Evolutionary conservation across 2,888 invertebrate genomes (phyloP).

Genomic region (Stenchaetothrips biformis): DNA sequence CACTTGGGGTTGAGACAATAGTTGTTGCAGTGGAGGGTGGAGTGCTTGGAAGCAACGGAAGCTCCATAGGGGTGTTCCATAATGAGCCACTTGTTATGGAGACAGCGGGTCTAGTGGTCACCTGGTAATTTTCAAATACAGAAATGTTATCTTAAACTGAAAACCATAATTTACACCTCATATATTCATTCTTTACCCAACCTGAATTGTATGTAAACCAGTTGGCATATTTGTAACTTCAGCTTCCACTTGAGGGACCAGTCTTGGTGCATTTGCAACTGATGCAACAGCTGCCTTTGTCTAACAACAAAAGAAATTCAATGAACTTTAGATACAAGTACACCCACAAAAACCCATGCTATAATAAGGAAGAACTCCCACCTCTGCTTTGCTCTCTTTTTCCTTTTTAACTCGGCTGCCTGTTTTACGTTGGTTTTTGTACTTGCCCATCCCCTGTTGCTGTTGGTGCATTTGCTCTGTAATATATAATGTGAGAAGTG

Average conservation of each 20-base stretch:
- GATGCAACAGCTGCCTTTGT: background rate
- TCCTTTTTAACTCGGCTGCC: background rate
- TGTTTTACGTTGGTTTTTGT: constrained; percentile 40
- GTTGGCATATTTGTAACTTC: constrained; percentile 8
- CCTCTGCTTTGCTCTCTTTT: background rate
- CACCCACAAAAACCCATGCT: background rate
- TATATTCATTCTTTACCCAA: background rate
- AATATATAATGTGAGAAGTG: constrained; percentile 33
- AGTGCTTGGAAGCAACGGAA: background rate
- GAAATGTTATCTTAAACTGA: background rate
- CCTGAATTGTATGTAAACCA: constrained; percentile 14
- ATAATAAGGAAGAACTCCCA: background rate
- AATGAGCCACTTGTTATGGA: background rate
- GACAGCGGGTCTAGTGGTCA: background rate
- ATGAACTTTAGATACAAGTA: background rate
- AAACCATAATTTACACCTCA: background rate
- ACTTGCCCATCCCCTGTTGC: constrained; percentile 57
- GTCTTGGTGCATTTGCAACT: background rate
- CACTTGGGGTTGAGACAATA: background rate
- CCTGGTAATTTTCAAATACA: background rate
- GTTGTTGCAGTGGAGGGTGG: background rate
- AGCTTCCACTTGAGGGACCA: background rate
- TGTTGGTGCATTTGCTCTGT: constrained; percentile 63
- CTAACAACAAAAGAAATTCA: background rate
- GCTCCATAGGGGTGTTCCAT: constrained; percentile 13